Percentiles rank a stretch among this genome's conserved stretches.
Evolutionary conservation across 2,888 invertebrate genomes (phyloP).

Genomic region (Mythimna albipuncta): DNA sequence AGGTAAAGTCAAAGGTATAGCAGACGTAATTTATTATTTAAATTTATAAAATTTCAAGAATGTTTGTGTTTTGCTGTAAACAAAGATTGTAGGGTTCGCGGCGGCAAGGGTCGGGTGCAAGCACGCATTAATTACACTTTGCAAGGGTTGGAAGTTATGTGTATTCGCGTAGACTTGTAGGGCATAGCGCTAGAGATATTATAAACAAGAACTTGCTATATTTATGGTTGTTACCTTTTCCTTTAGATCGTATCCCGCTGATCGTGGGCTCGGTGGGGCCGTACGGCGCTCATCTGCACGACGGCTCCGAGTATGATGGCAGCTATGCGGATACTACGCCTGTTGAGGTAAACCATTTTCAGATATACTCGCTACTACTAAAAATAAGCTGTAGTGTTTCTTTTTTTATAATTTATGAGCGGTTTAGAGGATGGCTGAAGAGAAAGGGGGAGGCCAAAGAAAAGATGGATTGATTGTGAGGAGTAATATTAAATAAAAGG

Average conservation of each 20-base stretch:
- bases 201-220: constrained; percentile 49
- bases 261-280: constrained; percentile 98
- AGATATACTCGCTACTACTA: background rate
- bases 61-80: constrained; percentile 81
- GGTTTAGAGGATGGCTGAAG: no score
- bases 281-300: constrained; percentile 97
- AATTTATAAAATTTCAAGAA: constrained; percentile 80
- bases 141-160: constrained; percentile 78
- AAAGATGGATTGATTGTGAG: no score
- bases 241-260: constrained; percentile 85
- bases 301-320: constrained; percentile 98
- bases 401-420: no score
- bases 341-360: constrained; percentile 83
- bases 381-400: no score
- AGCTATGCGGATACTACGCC: constrained; percentile 93
- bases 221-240: constrained; percentile 46
- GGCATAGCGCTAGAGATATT: constrained; percentile 60
- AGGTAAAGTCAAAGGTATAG: constrained; percentile 36
- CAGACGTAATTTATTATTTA: constrained; percentile 62
- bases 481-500: no score
- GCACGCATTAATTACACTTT: constrained; percentile 88
- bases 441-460: no score
- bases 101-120: constrained; percentile 85
- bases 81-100: constrained; percentile 79
- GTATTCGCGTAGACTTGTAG: constrained; percentile 64